Percentiles rank a stretch among this genome's conserved stretches.
Evolutionary conservation across 2,888 invertebrate species (phyloP).

Genomic region (Coleophora flavipennella): DNA sequence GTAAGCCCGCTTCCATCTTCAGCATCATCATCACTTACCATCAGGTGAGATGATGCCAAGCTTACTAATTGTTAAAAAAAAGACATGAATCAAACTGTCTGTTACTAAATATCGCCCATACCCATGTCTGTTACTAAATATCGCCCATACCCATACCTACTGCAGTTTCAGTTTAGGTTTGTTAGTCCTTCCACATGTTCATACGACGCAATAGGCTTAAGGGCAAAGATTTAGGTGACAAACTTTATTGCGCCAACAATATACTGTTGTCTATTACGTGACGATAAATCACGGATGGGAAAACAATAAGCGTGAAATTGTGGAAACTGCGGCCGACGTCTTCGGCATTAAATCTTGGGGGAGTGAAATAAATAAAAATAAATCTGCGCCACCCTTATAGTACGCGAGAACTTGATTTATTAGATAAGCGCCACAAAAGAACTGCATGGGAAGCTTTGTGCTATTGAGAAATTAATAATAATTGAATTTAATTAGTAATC

Average conservation of each 20-base stretch:
- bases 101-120: too few relatives aligned
- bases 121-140: too few relatives aligned
- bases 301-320: conserved; percentile 74
- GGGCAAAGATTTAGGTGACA: conserved; percentile 69
- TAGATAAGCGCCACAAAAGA: conserved; percentile 26
- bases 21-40: too few relatives aligned
- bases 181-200: conserved; percentile 2
- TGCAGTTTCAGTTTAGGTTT: neutral
- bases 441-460: conserved; percentile 19
- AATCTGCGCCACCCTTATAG: conserved; percentile 55
- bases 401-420: conserved; percentile 59
- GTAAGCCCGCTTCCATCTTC: too few relatives aligned
- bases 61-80: too few relatives aligned
- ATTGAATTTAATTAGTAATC: conserved; percentile 39
- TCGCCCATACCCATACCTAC: too few relatives aligned
- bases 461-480: conserved; percentile 34
- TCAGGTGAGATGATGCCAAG: too few relatives aligned
- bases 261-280: conserved; percentile 66
- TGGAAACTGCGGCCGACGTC: conserved; percentile 68
- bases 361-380: conserved; percentile 72
- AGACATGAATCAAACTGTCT: too few relatives aligned
- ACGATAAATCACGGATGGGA: conserved; percentile 71
- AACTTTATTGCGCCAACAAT: conserved; percentile 68
- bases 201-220: conserved; percentile 55
- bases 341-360: conserved; percentile 68